Evolutionary conservation across 2,888 invertebrate species (phyloP), one percentile per base, ranked within the genome.

Genomic region (Gastracanthus pulcherrimus): DNA sequence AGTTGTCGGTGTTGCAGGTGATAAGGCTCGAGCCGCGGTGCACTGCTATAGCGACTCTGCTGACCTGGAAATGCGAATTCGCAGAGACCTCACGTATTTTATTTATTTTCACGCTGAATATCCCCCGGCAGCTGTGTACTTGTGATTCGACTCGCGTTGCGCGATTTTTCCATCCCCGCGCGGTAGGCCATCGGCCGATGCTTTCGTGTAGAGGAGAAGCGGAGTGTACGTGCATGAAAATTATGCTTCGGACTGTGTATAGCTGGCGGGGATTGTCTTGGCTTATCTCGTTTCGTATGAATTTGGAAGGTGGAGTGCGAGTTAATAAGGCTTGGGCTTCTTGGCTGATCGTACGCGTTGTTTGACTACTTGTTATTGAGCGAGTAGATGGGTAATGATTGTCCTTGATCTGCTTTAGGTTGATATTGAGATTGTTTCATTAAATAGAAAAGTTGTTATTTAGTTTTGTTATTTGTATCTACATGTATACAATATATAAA

Each of bases 1-100:
- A 85, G 81, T 82, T 71, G 77, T 82, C 80, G 77, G 77, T 55
- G 76, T 71, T 55, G 76, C 75, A 62, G 81, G 72, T 83, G 84
- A 85, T 84, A 84, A 81, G 84, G 51, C 77, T 62, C 74, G 60
- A 75, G 31, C 51, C 67, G 69, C 82, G 82, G 82, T 81, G 83
- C 83, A 80, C 80, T 62, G 69, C 70, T 62, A 81, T 69, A 41
- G 76, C 82, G 67, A 11, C 51, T 26, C 75, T 55, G 34, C 38
- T 81, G 81, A 83, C 81, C 83, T 80, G 81, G 76, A 83, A 82
- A 79, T 31, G 29, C 66, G 80, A 80, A 76, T 76, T 83, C 72
- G 60, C 72, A 67, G 81, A 76, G 66, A 66, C 67, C 75, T 79
- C 81, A 79, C 79, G 83, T 83, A 82, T 82, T 83, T 82, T 83